Evolutionary conservation across 2,113 vertebrate species (phyloP), one percentile per base, ranked within the genome.

Genomic region (Lampris megalopsis): DNA sequence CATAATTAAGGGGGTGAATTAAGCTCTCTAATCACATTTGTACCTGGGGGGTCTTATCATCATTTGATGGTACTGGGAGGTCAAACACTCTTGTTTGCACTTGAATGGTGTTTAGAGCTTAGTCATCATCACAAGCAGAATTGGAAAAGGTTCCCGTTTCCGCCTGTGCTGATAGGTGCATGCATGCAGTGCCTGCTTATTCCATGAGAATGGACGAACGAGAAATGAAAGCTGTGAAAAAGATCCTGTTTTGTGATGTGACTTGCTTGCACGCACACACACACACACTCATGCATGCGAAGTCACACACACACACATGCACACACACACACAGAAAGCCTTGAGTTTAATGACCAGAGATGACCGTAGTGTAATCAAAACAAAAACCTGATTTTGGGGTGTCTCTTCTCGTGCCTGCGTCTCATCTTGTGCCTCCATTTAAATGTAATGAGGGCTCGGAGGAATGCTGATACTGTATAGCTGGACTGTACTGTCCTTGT

Each of bases 401-500:
- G 62, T 59, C 57, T 58, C 48, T 53, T 40, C 63, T 66, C 5
- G 0, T 11, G 61, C 53, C 79, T 81, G 74, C 6, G 9, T 69
- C 73, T 60, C 71, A 63, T 82, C 66, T 67, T 42, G 75, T 69
- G 52, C 36, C 52, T 81, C 73, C 75, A 82, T 62, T 71, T 78
- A 88, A 86, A 85, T 75, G 87, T 82, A 84, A 87, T 52, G 72
- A 89, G 75, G 60, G 69, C 8, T 63, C 53, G 43, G 48, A 60
- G 79, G 85, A 81, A 86, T 83, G 85, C 76, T 66, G 62, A 75
- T 82, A 71, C 65, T 82, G 83, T 88, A 86, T 83, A 87, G 86
- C 88, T 92, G 87, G 84, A 89, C 80, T 70, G 78, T 83, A 71
- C 81, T 75, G 88, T 89, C 86, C 89, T 83, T 40, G 35, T 79